Evolutionary conservation across 2,113 vertebrate species (phyloP).

Genomic region (Etia nguti): DNA sequence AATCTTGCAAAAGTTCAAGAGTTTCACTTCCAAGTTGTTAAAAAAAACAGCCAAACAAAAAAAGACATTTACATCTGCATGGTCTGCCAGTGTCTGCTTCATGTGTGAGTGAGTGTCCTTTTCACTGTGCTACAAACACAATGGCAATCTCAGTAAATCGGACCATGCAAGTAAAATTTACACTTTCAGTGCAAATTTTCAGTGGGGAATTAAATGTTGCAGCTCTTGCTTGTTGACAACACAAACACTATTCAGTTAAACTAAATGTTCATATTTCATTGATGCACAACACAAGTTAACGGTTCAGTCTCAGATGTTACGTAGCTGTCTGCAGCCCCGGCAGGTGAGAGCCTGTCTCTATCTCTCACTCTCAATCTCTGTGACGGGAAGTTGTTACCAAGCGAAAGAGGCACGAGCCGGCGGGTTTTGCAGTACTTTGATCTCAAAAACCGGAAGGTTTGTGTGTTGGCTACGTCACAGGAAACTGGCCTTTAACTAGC

Average conservation of each 20-base stretch:
- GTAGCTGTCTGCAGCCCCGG: not conserved
- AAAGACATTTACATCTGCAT: not conserved
- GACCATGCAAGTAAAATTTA: not conserved
- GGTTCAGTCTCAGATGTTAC: not conserved
- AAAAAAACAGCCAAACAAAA: accelerated
- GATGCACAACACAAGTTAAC: not conserved
- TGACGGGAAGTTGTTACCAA: not conserved
- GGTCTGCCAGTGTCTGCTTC: not conserved
- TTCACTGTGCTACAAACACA: not conserved
- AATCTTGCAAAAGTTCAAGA: not conserved
- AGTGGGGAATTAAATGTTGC: not conserved
- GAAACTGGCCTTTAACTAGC: not conserved
- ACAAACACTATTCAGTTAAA: not conserved
- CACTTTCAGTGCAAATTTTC: not conserved
- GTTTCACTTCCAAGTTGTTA: not conserved
- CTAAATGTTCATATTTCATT: not conserved
- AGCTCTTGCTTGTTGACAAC: not conserved
- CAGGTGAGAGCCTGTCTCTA: not conserved
- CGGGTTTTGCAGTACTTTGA: not conserved
- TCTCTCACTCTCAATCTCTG: not conserved
- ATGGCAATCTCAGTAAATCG: not conserved
- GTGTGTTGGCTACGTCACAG: not conserved
- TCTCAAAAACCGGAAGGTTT: not conserved
- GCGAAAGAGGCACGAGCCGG: not conserved
- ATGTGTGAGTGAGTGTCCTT: not conserved